Evolutionary conservation across 2,797 vertebrate species (phyloP), one percentile per base, ranked within the genome.

Genomic region (Kryptopterus vitreolus): DNA sequence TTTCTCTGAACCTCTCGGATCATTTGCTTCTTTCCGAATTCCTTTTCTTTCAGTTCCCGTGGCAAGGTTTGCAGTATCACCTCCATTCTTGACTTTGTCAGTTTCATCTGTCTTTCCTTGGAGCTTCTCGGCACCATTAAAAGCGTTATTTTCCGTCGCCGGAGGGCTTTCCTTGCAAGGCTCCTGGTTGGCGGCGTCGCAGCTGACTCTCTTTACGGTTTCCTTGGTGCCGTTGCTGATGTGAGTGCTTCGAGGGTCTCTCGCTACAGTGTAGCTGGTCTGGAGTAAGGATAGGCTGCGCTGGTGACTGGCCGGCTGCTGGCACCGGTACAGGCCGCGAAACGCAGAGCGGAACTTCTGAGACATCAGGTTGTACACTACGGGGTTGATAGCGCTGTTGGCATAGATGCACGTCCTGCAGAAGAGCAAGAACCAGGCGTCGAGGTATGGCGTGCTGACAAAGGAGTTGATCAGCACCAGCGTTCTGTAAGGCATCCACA

Each of bases 301-400:
- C 26, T 89, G 92, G 13, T 85, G 87, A 24, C 59, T 86, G 0
- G 84, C 87, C 9, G 81, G 87, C 16, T 83, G 85, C n/a, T 84
- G 87, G 59, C 94, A 95, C 4, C 87, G 89, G 89, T 95, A 96
- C 59, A 96, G 90, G 6, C 79, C 86, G 0, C 90, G 89, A 80
- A 95, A 95, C 0, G 95, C 94, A 0, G 85, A 91, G 74, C 91
- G 92, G 81, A 96, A 95, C 89, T 94, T 95, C 90, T 92, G 94
- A 9, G 94, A 96, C 95, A 93, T 94, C 76, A 93, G 92, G 76
- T 95, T 95, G 89, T 95, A 95, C 77, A 95, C 89, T 8, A 95
- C 87, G 0, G 95, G 95, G 89, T 94, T 94, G 87, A 95, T 92
- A 35, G 95, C 93, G 0, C 95, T 96, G 92, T 95, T 94, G 86